These are phyloP conservation scores for Catonia carolina DNA, from an alignment of 2,888 invertebrate species.

Conservation along the genomic window DNA sequence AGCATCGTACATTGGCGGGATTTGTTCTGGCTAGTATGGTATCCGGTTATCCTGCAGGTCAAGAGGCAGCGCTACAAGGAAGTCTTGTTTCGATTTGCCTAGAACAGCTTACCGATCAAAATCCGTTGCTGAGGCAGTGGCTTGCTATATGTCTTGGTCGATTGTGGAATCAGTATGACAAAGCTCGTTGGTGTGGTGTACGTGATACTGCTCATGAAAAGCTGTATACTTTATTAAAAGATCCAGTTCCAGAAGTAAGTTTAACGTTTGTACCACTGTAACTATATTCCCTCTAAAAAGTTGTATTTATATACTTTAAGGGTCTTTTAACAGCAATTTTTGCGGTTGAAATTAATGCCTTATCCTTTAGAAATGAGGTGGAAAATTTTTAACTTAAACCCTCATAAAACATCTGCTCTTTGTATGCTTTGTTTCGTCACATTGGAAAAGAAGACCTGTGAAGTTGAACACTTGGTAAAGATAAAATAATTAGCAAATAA, in stretches of 20 bases:
- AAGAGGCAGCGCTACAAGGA: constrained; percentile 84
- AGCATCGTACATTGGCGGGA: constrained; percentile 87
- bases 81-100: constrained; percentile 86
- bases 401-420: too few relatives aligned
- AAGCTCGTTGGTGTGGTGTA: constrained; percentile 86
- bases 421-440: too few relatives aligned
- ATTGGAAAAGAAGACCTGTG: too few relatives aligned
- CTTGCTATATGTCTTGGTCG: constrained; percentile 85
- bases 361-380: too few relatives aligned
- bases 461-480: too few relatives aligned
- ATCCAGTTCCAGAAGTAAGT: constrained; percentile 76
- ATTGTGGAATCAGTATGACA: constrained; percentile 83
- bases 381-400: too few relatives aligned
- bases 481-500: too few relatives aligned
- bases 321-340: too few relatives aligned
- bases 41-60: constrained; percentile 78
- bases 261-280: not conserved
- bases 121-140: constrained; percentile 72
- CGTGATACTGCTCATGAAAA: constrained; percentile 96
- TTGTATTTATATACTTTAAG: too few relatives aligned
- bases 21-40: constrained; percentile 93
- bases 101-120: constrained; percentile 73
- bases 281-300: too few relatives aligned
- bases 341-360: too few relatives aligned
- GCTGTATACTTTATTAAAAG: constrained; percentile 69